Conservation (phyloP, 2,113 vertebrate species). For the Elachura formosa region DNA sequence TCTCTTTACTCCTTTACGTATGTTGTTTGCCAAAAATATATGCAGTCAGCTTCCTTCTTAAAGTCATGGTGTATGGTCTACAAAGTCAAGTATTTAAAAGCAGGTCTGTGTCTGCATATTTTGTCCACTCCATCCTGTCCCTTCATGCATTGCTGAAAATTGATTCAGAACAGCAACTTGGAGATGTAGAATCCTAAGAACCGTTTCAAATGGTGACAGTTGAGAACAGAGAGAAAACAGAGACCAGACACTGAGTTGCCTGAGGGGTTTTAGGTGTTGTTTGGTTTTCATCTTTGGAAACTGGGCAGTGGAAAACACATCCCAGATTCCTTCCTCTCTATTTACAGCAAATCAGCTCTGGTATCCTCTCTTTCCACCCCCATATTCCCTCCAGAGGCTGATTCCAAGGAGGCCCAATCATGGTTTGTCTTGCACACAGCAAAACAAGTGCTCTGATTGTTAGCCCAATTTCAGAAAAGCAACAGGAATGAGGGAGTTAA, state of each 20-base stretch:
- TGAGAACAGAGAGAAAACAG: background rate
- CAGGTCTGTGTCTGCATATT: background rate
- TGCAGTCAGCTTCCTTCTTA: background rate
- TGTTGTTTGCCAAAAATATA: background rate
- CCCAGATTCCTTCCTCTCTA: background rate
- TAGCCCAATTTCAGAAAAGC: background rate
- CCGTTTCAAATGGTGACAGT: background rate
- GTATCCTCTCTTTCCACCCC: background rate
- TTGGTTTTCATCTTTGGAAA: background rate
- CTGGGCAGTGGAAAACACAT: fast-evolving
- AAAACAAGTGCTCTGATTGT: background rate
- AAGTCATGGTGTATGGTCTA: background rate
- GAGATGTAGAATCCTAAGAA: background rate
- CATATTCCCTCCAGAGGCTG: background rate
- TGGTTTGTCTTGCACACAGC: background rate
- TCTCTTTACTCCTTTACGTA: background rate
- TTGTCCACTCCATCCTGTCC: background rate
- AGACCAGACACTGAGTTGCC: background rate
- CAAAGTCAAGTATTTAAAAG: background rate
- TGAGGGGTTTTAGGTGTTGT: background rate
- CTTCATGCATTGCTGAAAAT: background rate
- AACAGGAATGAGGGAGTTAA: background rate
- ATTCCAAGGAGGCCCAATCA: background rate
- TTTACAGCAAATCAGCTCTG: background rate
- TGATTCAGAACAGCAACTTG: background rate